Evolutionary conservation across 2,113 vertebrate genomes (phyloP).

Genomic region (Hymenochirus boettgeri): DNA sequence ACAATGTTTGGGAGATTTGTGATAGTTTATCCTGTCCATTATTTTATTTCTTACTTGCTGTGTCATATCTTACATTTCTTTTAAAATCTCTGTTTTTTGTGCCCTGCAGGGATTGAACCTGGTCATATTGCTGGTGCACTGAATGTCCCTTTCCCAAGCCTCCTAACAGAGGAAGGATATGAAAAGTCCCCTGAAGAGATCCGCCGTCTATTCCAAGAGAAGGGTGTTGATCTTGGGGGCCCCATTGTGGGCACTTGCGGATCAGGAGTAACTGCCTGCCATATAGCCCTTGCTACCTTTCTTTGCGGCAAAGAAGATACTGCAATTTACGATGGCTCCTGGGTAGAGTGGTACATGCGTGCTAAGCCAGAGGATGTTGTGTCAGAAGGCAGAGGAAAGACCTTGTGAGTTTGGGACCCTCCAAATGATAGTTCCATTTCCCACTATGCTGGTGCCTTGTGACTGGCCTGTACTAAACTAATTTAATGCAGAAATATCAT

Average conservation of each 20-base stretch:
- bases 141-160: conserved; percentile 83
- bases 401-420: conserved; percentile 49
- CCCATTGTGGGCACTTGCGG: conserved; percentile 81
- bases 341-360: conserved; percentile 87
- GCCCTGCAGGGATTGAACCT: conserved; percentile 71
- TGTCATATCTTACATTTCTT: too few relatives aligned
- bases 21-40: too few relatives aligned
- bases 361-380: conserved; percentile 76
- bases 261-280: conserved; percentile 88
- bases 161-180: conserved; percentile 74
- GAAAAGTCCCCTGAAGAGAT: conserved; percentile 71
- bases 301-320: conserved; percentile 77
- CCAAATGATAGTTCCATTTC: not conserved
- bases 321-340: conserved; percentile 83
- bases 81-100: not conserved
- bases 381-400: conserved; percentile 77
- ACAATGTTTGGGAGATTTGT: too few relatives aligned
- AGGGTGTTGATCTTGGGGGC: conserved; percentile 70
- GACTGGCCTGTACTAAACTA: not conserved
- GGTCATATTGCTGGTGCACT: conserved; percentile 79
- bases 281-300: conserved; percentile 77
- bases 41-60: too few relatives aligned
- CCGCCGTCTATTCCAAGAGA: conserved; percentile 66
- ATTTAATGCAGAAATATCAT: not conserved
- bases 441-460: not conserved